Conservation (phyloP, 2,797 vertebrate species). For the Sebastes melanostomus region DNA sequence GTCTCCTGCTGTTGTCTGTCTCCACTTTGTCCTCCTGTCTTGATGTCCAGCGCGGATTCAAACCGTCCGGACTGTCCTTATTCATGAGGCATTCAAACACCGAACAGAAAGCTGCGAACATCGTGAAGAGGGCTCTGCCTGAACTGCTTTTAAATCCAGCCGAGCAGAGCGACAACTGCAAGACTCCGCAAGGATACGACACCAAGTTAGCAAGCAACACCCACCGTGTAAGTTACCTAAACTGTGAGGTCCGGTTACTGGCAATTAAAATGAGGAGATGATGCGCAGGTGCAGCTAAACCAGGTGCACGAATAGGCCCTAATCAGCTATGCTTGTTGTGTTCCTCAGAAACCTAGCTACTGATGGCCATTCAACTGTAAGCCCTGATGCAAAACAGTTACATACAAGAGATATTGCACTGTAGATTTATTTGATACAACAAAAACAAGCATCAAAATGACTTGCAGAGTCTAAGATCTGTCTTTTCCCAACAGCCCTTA, state of each 20-base stretch:
- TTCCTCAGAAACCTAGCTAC: neutral
- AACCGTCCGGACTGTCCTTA: conserved; percentile 28
- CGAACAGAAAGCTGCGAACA: conserved; percentile 34
- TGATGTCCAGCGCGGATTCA: conserved; percentile 56
- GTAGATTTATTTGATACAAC: neutral
- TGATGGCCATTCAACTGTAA: neutral
- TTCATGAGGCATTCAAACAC: conserved; percentile 48
- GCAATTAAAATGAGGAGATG: conserved; percentile 26
- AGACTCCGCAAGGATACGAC: conserved; percentile 71
- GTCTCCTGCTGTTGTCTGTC: conserved; percentile 59
- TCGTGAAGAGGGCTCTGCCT: conserved; percentile 58
- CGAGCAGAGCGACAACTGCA: conserved; percentile 75
- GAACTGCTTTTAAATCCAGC: conserved; percentile 54
- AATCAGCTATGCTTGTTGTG: conserved; percentile 21
- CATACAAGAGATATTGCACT: neutral
- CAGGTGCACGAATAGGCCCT: conserved; percentile 54
- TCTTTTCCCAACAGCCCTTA: neutral
- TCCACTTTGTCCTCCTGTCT: conserved; percentile 54
- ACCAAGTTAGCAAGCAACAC: conserved; percentile 86
- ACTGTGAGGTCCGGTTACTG: conserved; percentile 50
- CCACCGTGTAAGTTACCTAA: conserved; percentile 84
- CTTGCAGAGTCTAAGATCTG: neutral
- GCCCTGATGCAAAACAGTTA: neutral
- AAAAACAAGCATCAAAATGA: neutral
- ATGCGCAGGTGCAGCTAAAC: conserved; percentile 61